These are phyloP conservation scores for Grammomys dolichurus DNA, from an alignment of 2,113 vertebrate species.

Conservation along the genomic window DNA sequence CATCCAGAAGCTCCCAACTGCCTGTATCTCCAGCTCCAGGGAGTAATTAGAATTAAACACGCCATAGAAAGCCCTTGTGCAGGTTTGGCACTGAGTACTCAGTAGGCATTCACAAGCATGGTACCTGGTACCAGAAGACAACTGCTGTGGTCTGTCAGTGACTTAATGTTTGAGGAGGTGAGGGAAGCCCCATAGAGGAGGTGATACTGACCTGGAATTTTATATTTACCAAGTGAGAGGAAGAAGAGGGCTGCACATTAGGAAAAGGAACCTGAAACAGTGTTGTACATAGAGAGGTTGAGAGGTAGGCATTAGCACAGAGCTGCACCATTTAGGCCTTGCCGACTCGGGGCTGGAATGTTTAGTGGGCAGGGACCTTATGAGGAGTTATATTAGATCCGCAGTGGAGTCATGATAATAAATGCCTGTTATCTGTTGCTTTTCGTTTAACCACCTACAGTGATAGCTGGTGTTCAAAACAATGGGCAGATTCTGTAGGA, in stretches of 20 bases:
- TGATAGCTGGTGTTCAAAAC: neutral
- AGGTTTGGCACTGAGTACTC: neutral
- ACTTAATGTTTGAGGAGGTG: neutral
- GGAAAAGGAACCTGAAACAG: neutral
- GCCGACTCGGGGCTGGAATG: neutral
- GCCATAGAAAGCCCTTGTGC: neutral
- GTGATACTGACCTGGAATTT: neutral
- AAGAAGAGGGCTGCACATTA: neutral
- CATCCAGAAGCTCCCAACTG: neutral
- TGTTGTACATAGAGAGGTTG: neutral
- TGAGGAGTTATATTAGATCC: neutral
- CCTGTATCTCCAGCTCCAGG: neutral
- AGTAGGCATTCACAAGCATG: neutral
- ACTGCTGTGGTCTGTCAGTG: neutral
- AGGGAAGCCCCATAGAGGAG: neutral
- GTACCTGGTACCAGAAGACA: neutral
- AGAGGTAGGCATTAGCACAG: neutral
- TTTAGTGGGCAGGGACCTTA: neutral
- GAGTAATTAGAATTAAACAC: constrained; percentile 29
- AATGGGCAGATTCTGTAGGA: constrained; percentile 19
- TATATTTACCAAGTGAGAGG: neutral
- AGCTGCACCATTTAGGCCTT: neutral
- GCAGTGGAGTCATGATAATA: neutral
- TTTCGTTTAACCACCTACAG: neutral
- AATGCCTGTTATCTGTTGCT: neutral